Base-by-base conservation (phyloP, 2,888 invertebrate species). In the Gibbula magus region DNA sequence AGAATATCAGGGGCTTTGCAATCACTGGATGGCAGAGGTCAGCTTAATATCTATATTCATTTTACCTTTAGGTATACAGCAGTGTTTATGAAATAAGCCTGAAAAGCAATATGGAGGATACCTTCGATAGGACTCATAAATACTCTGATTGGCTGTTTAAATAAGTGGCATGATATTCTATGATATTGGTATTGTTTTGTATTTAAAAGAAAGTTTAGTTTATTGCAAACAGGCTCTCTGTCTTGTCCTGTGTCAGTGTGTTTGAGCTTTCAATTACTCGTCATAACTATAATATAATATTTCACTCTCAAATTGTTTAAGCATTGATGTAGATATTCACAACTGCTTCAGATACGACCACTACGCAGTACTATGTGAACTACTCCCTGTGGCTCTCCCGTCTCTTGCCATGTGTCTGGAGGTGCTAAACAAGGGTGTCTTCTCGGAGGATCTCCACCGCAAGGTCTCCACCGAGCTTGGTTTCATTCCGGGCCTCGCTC, bases 21-120 rank as follows among this genome's bases (percentile, higher is more conserved):
- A 75, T 93, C 29, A 94, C 94, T 53, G 94, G 93, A 25, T 94
- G 94, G 94, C 93, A 93, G 83, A 89, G 94, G 92, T 93, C 83
- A 39, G 54, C 8, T 5, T 35, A 3, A 10, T 29, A 22, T 35
- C 61, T 29, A 25, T 29, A 29, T 32, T 67, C 45, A 45, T 45
- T 45, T 45, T 8, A 35, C 3, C 4, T 35, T 35, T 35, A 35
- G 4, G 13, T 45, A 1, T 1, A 45, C 10, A 35, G 5, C 45
- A 10, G 5, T 45, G 45, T 10, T n/a, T n/a, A n/a, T n/a, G n/a
- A n/a, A n/a, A n/a, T n/a, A n/a, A n/a, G n/a, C n/a, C n/a, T n/a
- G n/a, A n/a, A n/a, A n/a, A n/a, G n/a, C n/a, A n/a, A n/a, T n/a
- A n/a, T n/a, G n/a, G n/a, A n/a, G n/a, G n/a, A n/a, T n/a, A n/a